Evolutionary conservation across 2,888 invertebrate species (phyloP).

Genomic region (Drosophila gaucha): DNA sequence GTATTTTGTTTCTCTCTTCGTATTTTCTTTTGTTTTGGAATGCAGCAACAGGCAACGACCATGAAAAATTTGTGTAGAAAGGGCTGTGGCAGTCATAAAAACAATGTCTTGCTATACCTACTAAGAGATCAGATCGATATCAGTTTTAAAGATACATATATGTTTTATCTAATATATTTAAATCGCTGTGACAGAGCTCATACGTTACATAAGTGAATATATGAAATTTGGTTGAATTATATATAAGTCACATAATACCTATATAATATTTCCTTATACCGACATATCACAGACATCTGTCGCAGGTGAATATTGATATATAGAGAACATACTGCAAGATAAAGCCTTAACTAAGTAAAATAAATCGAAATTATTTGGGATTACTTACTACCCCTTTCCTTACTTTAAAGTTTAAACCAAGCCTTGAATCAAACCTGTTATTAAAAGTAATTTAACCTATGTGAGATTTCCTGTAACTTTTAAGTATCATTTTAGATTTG

Average conservation of each 20-base stretch:
- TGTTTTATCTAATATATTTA: too few species aligned
- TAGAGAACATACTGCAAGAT: too few species aligned
- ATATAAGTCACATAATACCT: not conserved
- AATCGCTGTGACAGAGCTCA: too few species aligned
- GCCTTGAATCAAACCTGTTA: too few species aligned
- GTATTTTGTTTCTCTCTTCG: not conserved
- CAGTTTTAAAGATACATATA: constrained; percentile 1
- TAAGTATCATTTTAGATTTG: not conserved
- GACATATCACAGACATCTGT: too few species aligned
- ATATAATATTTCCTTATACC: not conserved
- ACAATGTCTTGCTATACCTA: not conserved
- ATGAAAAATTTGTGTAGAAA: constrained; percentile 70
- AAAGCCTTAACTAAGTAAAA: too few species aligned
- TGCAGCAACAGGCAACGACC: constrained; percentile 69
- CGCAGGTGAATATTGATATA: too few species aligned
- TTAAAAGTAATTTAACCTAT: too few species aligned
- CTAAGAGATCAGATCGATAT: constrained; percentile 1
- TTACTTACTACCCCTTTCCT: too few species aligned
- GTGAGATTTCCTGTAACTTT: too few species aligned
- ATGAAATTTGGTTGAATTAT: not conserved
- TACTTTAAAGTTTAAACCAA: too few species aligned
- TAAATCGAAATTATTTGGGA: too few species aligned
- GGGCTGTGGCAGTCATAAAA: constrained; percentile 32
- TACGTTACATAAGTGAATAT: not conserved
- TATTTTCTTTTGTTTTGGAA: constrained; percentile 62